Conservation (phyloP, 2,888 invertebrate species). For the Caenorhabditis japonica region DNA sequence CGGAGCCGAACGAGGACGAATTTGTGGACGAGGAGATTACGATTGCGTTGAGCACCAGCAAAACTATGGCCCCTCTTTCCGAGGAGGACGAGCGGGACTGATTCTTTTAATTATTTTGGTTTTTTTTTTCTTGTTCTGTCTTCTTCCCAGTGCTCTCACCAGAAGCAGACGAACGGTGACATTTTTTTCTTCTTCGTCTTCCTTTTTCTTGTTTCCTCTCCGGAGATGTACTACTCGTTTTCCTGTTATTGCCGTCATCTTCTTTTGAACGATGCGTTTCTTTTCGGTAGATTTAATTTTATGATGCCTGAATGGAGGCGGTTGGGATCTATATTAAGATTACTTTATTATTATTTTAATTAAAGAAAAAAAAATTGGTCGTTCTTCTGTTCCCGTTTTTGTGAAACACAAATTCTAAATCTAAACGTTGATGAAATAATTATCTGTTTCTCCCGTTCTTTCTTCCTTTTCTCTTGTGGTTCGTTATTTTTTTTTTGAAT, state of each 20-base stretch:
- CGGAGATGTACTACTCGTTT: constrained; percentile 31
- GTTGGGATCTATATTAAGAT: constrained; percentile 1
- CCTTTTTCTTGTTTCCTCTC: constrained; percentile 3
- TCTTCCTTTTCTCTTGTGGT: not conserved
- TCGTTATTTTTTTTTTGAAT: not conserved
- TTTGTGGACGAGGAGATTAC: constrained; percentile 74
- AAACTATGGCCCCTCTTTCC: constrained; percentile 55
- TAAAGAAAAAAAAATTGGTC: not conserved
- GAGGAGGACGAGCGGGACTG: constrained; percentile 61
- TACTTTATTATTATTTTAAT: too few relatives aligned
- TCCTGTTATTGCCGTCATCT: constrained; percentile 13
- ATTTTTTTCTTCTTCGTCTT: constrained; percentile 5
- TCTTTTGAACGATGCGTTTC: constrained; percentile 43
- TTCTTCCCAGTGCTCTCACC: constrained; percentile 3
- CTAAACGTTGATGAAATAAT: constrained; percentile 37
- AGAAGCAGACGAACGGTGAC: not conserved
- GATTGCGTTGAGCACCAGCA: constrained; percentile 69
- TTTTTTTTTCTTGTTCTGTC: not conserved
- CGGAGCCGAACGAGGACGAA: constrained; percentile 56
- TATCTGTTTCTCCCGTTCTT: not conserved
- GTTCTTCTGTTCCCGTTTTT: constrained; percentile 24
- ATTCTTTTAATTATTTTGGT: constrained; percentile 2
- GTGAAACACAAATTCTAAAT: constrained; percentile 5
- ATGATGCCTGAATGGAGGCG: constrained; percentile 56
- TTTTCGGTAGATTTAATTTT: constrained; percentile 53